Evolutionary conservation across 2,888 invertebrate species (phyloP), one percentile per base, ranked within the genome.

Genomic region (Furcula furcula): DNA sequence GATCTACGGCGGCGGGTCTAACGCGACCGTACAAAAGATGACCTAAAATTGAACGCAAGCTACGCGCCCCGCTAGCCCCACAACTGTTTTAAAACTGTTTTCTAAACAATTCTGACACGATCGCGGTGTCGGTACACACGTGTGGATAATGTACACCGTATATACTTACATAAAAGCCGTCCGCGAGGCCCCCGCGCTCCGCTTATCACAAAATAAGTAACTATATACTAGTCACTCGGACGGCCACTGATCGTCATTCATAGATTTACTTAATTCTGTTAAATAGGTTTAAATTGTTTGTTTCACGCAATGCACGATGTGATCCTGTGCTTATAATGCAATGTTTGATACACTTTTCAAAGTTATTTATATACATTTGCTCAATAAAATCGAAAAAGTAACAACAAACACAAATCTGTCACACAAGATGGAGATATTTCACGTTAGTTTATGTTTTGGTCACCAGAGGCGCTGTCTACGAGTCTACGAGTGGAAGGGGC

Each of bases 371-470:
- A 64, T 62, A 76, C 69, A 80, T 72, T 78, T 76, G 56, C 58
- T 60, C 60, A 66, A 54, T 69, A 81, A 81, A 79, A 69, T 69
- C 76, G 75, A 66, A 76, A 85, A 78, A 82, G 69, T 76, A 83
- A 80, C 84, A 88, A 89, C 88, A 89, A 89, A 89, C 89, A 89
- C 89, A 90, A 90, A 90, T 90, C 91, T 91, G 90, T 84, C 91
- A 91, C 81, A 84, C 88, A 91, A 91, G 89, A 91, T 91, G 91
- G 91, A 91, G 90, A 90, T 90, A 90, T 86, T 90, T 87, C 83
- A 85, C 76, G 74, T 68, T 84, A 88, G 84, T 90, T 89, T 74
- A 54, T 66, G 63, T 76, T 80, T 76, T 66, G 68, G 53, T 69
- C 90, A 79, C 82, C 34, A 65, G 81, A 58, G 77, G 90, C 91